Evolutionary conservation across 2,888 invertebrate species (phyloP).

Genomic region (Erynnis tages): DNA sequence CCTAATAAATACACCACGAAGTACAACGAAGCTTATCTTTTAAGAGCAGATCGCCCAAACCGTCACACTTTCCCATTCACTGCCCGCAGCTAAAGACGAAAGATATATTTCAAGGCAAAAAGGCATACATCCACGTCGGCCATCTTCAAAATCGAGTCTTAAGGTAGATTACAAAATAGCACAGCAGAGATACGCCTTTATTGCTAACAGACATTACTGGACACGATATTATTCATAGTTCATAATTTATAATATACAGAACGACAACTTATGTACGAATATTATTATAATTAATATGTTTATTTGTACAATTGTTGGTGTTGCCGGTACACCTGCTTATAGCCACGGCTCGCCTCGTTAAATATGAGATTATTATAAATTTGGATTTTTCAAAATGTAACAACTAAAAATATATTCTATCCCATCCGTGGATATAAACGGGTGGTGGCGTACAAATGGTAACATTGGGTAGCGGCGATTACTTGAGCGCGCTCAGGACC

Average conservation of each 20-base stretch:
- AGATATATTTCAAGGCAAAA: conserved; percentile 5
- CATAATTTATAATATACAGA: conserved; percentile 18
- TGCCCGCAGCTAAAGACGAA: conserved; percentile 5
- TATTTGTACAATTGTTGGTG: conserved; percentile 16
- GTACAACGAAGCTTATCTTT: too few relatives aligned
- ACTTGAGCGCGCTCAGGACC: conserved; percentile 38
- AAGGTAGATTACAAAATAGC: background rate
- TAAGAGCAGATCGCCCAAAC: background rate
- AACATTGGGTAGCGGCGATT: conserved; percentile 6
- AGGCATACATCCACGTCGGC: conserved; percentile 14
- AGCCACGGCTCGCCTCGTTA: too few relatives aligned
- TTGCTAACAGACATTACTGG: conserved; percentile 3
- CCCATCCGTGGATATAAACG: conserved; percentile 6
- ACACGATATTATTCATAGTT: conserved; percentile 12
- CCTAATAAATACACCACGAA: background rate
- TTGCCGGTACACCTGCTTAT: conserved; percentile 5
- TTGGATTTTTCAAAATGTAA: too few relatives aligned
- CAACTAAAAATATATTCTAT: too few relatives aligned
- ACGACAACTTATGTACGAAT: conserved; percentile 18
- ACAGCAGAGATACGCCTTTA: conserved; percentile 9
- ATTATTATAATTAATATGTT: conserved; percentile 8
- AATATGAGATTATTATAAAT: too few relatives aligned
- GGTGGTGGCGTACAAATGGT: background rate
- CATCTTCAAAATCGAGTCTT: conserved; percentile 5
- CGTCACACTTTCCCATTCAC: background rate